phyloP scores from a whole-genome alignment of 2,797 vertebrate species.

The Lepus townsendii region DNA sequence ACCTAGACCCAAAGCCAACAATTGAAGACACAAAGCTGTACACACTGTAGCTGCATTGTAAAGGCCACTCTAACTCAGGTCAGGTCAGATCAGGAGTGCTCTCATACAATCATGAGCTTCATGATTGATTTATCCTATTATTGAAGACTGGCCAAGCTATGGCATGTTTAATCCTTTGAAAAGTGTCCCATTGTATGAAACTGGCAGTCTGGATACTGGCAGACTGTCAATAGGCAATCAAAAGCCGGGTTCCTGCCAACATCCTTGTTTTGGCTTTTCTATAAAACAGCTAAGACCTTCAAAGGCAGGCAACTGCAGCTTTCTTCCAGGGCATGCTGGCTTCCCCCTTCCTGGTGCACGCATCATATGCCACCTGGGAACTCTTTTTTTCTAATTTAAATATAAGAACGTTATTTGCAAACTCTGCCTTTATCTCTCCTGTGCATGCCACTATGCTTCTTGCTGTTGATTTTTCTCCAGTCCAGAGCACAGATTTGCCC shows the following conservation, averaged over 20 bases:
- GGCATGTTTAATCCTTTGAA: slow-evolving; percentile 60
- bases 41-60: not conserved
- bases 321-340: not conserved
- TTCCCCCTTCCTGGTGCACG: not conserved
- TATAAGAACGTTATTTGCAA: not conserved
- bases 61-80: not conserved
- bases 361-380: not conserved
- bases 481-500: not conserved
- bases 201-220: slow-evolving; percentile 15
- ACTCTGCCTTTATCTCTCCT: not conserved
- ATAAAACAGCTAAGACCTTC: slow-evolving; percentile 50
- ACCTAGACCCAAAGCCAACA: slow-evolving; percentile 19
- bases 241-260: slow-evolving; percentile 31
- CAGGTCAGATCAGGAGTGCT: not conserved
- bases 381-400: slow-evolving; percentile 2
- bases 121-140: slow-evolving; percentile 48
- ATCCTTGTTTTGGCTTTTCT: slow-evolving; percentile 39
- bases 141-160: slow-evolving; percentile 36
- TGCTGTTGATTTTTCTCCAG: not conserved
- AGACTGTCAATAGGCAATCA: slow-evolving; percentile 41
- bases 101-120: not conserved
- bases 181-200: slow-evolving; percentile 59
- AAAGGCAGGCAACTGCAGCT: not conserved
- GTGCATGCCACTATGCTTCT: not conserved
- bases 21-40: slow-evolving; percentile 37